Base-by-base conservation (phyloP, 2,113 vertebrate species). In the Alexandromys fortis region DNA sequence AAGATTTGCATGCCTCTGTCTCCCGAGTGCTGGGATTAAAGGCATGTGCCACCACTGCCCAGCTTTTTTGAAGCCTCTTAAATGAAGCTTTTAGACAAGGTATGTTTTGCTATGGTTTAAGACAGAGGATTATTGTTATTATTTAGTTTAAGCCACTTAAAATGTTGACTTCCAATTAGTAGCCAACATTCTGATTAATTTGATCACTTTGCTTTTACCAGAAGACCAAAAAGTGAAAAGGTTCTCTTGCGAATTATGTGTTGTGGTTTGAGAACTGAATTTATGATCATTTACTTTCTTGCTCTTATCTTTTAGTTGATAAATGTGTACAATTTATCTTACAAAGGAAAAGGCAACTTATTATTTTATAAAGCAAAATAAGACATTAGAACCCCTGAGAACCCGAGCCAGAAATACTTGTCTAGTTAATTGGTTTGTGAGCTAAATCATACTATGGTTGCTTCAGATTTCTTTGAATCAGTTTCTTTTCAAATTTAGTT, bases 261-360 rank as follows among this genome's bases (percentile, higher is more conserved):
- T 92, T 45, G 58, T 78, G 65, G 42, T 92, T 93, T 28, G 88
- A 24, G 93, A 89, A 88, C 45, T 92, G 38, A 92, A 81, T 77
- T 86, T 2, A 63, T 61, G 14, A n/a, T 93, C 55, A 61, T 45
- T 94, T 92, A 55, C 22, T 81, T 89, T 82, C 58, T 72, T 90
- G 28, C 13, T 96, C 35, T 97, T 42, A 70, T 52, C 35, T 92
- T 95, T 72, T 24, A 67, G 2, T 85, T 89, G 63, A 73, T 13
- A 68, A 78, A 72, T 49, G 12, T 93, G 63, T 47, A 70, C 5
- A 89, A 26, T 78, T 87, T 90, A 72, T 95, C 78, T 83, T 13
- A 49, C 21, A 52, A 47, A 49, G 30, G 13, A 12, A 33, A 90
- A 88, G 22, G 10, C 47, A 45, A 77, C 38, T 68, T 93, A 12